Percentiles rank a stretch among this genome's conserved stretches.
Evolutionary conservation across 2,113 vertebrate species (phyloP).

Genomic region (Cheirogaleus medius): DNA sequence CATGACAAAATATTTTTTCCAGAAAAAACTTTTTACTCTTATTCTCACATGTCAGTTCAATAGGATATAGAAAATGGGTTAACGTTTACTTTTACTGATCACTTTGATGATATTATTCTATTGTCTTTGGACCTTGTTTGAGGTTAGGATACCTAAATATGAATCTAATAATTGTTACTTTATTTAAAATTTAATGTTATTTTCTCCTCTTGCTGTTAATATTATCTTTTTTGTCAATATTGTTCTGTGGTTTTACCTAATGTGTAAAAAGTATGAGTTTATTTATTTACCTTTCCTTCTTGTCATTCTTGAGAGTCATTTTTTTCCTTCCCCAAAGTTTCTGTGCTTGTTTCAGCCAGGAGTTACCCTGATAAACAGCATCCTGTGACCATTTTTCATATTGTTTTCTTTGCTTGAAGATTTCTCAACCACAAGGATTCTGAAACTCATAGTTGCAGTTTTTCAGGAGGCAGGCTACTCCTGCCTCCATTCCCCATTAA

Average conservation of each 20-base stretch:
- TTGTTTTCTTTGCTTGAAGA: not conserved
- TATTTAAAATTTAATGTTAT: not conserved
- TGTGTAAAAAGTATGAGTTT: not conserved
- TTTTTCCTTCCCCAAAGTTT: not conserved
- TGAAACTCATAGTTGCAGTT: not conserved
- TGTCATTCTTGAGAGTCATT: not conserved
- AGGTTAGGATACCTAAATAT: not conserved
- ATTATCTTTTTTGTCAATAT: not conserved
- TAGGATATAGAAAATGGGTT: not conserved
- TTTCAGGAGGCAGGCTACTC: not conserved
- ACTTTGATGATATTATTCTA: not conserved
- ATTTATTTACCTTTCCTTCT: not conserved
- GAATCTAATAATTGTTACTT: not conserved
- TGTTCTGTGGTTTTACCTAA: not conserved
- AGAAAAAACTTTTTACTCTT: not conserved
- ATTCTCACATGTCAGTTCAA: not conserved
- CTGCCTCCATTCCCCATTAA: rapidly evolving
- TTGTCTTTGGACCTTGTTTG: not conserved
- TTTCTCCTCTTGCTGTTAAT: not conserved
- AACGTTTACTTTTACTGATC: not conserved
- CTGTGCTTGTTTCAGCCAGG: not conserved
- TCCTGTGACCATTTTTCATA: not conserved
- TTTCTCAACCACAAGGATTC: not conserved
- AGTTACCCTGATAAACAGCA: not conserved
- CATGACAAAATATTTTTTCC: not conserved